Base-by-base conservation (phyloP, 35 echinoderm and acorn worm species). In the Apostichopus japonicus region DNA sequence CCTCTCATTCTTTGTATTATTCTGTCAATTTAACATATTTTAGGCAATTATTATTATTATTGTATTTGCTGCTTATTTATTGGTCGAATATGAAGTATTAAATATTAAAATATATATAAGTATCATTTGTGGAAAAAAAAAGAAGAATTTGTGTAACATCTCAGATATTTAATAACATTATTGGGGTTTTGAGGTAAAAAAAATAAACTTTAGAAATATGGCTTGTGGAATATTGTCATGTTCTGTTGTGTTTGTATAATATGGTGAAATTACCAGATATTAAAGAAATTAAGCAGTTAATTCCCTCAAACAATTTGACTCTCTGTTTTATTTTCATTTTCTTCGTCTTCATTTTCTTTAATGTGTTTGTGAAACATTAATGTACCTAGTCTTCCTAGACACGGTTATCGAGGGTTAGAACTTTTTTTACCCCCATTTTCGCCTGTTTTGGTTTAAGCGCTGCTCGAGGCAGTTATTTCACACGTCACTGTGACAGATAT, bases 91-190 rank as follows among this genome's bases (percentile, higher is more conserved):
- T 78, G 8, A 24, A 78, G 21, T 78, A 78, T 78, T 78, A 13
- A 78, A n/a, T 82, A 82, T 79, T 6, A 52, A 54, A 15, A 82
- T 5, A 22, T 27, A 89, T 27, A 89, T 89, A 14, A 89, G 67
- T 89, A 89, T 89, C 63, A 89, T 89, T 89, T 89, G 86, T 89
- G 57, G 62, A 75, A 89, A 65, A 89, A n/a, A 89, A n/a, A 79
- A 27, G 11, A 67, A 67, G 19, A 9, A 67, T 67, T 75, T 75
- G 71, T 84, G 16, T 57, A 57, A 23, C 17, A 84, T 84, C 81
- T 84, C 81, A 84, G 81, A 84, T 84, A 84, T 56, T 84, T 84
- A 84, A 44, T 84, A 58, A 56, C 56, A 84, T 84, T 57, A 23
- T 19, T 72, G 59, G 86, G 86, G 86, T 56, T 87, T 89, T 72